Conservation (phyloP, 2,888 invertebrate species). For the Heteromurus nitidus region DNA sequence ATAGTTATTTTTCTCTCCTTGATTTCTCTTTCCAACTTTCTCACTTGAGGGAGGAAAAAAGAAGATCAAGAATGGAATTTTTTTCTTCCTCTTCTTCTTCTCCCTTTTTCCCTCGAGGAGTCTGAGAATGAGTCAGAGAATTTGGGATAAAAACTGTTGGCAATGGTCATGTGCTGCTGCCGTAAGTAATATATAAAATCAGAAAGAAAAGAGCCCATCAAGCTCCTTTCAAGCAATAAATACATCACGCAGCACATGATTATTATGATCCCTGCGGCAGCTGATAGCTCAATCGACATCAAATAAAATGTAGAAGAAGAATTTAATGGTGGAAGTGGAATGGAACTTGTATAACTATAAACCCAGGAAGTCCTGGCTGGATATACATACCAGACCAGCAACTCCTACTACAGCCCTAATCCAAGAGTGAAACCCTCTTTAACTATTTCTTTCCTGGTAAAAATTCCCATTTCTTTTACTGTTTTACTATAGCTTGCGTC, state of each 20-base stretch:
- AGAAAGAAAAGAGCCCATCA: slow-evolving; percentile 9
- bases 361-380: no score
- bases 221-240: slow-evolving; percentile 30
- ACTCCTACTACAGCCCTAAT: no score
- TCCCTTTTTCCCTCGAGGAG: not conserved
- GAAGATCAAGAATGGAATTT: slow-evolving; percentile 26
- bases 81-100: slow-evolving; percentile 31
- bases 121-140: no score
- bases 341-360: no score
- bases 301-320: slow-evolving; percentile 47
- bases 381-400: no score
- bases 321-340: slow-evolving; percentile 20
- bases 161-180: not conserved
- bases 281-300: slow-evolving; percentile 60
- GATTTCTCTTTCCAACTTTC: slow-evolving; percentile 25
- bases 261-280: slow-evolving; percentile 61
- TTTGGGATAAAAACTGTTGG: slow-evolving; percentile 10
- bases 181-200: slow-evolving; percentile 1
- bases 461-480: no score
- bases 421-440: not conserved
- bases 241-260: slow-evolving; percentile 44
- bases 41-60: slow-evolving; percentile 6
- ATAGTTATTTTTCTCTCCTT: slow-evolving; percentile 30
- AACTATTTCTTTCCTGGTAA: no score
- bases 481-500: no score